phyloP scores from a whole-genome alignment of 1,140 invertebrate species.

The Caerostris extrusa region DNA sequence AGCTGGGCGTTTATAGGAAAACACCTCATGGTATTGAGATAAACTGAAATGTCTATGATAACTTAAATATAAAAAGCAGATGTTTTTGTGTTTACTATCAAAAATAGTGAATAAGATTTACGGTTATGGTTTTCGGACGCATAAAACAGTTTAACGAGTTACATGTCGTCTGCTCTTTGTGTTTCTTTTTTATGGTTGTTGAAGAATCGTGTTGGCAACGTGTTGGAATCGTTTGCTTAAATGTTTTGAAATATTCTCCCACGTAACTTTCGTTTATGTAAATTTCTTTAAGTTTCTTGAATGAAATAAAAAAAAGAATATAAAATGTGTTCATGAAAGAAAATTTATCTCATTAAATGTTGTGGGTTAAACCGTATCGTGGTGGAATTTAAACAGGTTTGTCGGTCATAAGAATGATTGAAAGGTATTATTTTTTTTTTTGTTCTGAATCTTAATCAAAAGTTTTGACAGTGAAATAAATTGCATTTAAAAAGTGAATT shows the following conservation, averaged over 20 bases:
- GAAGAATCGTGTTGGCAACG: background rate
- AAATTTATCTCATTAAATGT: background rate
- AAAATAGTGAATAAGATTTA: conserved; percentile 16
- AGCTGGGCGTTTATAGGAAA: conserved; percentile 23
- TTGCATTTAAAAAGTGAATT: too few relatives aligned
- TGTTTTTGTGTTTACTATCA: background rate
- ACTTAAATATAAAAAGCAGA: background rate
- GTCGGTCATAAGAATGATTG: too few relatives aligned
- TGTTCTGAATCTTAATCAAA: too few relatives aligned
- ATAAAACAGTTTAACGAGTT: conserved; percentile 16
- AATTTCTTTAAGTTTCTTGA: background rate
- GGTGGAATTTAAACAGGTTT: too few relatives aligned
- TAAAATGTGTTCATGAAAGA: background rate
- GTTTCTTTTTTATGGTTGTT: background rate
- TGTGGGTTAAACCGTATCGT: too few relatives aligned
- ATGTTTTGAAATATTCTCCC: background rate
- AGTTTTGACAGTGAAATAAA: too few relatives aligned
- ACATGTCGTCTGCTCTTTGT: background rate
- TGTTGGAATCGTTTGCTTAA: background rate
- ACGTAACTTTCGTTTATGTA: background rate
- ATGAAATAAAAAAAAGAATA: too few relatives aligned
- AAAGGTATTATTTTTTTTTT: too few relatives aligned
- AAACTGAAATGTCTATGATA: background rate
- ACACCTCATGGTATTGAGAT: background rate
- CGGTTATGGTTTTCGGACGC: background rate